Conservation (phyloP, 1,140 invertebrate species). For the Doryteuthis pealeii region DNA sequence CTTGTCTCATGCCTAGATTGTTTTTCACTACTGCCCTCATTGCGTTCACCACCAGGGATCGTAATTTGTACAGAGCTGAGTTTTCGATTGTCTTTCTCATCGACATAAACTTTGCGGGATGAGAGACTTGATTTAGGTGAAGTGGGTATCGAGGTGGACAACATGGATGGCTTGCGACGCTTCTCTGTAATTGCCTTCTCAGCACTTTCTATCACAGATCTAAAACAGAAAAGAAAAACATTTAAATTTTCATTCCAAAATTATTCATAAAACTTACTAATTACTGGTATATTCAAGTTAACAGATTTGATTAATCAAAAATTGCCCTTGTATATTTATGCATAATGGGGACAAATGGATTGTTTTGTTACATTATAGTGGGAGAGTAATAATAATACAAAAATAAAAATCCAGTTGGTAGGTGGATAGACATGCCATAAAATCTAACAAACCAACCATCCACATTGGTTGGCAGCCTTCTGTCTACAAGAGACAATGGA, state of each 20-base stretch:
- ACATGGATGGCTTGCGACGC: conserved; percentile 31
- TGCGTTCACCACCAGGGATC: background rate
- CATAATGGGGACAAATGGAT: no score
- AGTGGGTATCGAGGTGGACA: conserved; percentile 22
- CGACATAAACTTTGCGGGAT: background rate
- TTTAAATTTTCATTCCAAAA: background rate
- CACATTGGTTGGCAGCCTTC: no score
- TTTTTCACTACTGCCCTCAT: conserved; percentile 10
- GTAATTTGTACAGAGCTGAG: background rate
- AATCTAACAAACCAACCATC: no score
- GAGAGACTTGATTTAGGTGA: background rate
- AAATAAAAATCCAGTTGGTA: no score
- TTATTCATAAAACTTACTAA: no score
- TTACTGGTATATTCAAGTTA: no score
- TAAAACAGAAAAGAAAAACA: conserved; percentile 24
- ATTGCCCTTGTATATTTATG: no score
- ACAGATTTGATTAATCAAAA: no score
- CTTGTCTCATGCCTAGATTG: conserved; percentile 1
- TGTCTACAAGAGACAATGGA: no score
- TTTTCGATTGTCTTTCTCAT: background rate
- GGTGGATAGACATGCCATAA: no score
- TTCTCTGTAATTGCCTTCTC: conserved; percentile 46
- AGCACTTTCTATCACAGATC: conserved; percentile 49
- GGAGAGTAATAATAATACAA: no score
- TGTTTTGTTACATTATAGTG: no score